Evolutionary conservation across 2,888 invertebrate species (phyloP).

Genomic region (Leuctra nigra): DNA sequence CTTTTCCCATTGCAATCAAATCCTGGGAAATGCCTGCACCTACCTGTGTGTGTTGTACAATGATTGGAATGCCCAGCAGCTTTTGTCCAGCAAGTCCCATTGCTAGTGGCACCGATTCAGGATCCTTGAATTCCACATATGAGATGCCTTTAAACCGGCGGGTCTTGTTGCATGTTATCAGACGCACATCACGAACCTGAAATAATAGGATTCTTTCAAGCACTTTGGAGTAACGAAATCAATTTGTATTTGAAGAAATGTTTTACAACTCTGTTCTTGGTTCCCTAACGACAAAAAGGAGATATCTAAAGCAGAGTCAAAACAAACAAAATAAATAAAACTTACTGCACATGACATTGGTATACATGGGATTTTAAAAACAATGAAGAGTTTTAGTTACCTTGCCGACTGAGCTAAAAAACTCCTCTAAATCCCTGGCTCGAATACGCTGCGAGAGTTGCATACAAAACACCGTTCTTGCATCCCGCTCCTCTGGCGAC

Average conservation of each 20-base stretch:
- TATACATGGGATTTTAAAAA: too few species aligned
- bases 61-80: slow-evolving; percentile 90
- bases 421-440: slow-evolving; percentile 93
- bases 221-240: not conserved
- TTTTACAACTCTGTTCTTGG: too few species aligned
- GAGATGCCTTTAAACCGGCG: slow-evolving; percentile 98
- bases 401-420: slow-evolving; percentile 97
- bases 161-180: slow-evolving; percentile 98
- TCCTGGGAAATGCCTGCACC: too few species aligned
- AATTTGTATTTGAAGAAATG: not conserved
- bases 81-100: slow-evolving; percentile 94
- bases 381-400: slow-evolving; percentile 45
- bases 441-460: slow-evolving; percentile 92
- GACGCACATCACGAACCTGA: slow-evolving; percentile 81
- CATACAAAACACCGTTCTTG: slow-evolving; percentile 99
- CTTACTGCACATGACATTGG: too few species aligned
- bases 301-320: too few species aligned
- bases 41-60: slow-evolving; percentile 87
- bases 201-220: slow-evolving; percentile 17
- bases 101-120: slow-evolving; percentile 94
- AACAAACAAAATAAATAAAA: too few species aligned
- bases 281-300: too few species aligned
- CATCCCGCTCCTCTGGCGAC: slow-evolving; percentile 95
- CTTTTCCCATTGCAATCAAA: too few species aligned
- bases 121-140: slow-evolving; percentile 98